Conservation (phyloP, 2,888 invertebrate species). For the Onthophagus sagittarius region DNA sequence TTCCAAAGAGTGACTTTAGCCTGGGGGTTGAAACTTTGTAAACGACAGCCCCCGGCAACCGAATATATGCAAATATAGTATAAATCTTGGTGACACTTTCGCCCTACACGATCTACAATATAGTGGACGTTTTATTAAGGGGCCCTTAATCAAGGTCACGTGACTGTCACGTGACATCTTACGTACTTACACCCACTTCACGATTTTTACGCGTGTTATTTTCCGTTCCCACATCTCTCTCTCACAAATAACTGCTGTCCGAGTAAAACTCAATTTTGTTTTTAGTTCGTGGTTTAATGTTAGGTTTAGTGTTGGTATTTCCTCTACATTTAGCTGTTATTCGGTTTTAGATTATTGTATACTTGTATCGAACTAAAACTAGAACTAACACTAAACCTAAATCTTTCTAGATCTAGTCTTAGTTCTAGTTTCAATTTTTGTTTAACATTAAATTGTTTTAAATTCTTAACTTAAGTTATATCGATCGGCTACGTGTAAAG, state of each 20-base stretch:
- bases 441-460: too few relatives aligned
- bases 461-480: too few relatives aligned
- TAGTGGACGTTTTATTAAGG: conserved; percentile 35
- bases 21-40: neutral
- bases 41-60: neutral
- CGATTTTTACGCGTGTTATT: conserved; percentile 33
- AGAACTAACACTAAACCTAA: too few relatives aligned
- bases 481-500: too few relatives aligned
- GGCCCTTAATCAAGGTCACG: conserved; percentile 34
- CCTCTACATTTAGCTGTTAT: too few relatives aligned
- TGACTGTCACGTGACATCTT: conserved; percentile 34
- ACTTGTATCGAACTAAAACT: too few relatives aligned
- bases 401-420: too few relatives aligned
- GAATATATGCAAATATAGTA: conserved; percentile 12
- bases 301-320: too few relatives aligned
- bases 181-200: conserved; percentile 33
- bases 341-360: too few relatives aligned
- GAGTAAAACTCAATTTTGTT: too few relatives aligned
- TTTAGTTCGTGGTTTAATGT: too few relatives aligned
- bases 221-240: conserved; percentile 27
- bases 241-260: conserved; percentile 21
- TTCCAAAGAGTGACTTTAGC: neutral
- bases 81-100: conserved; percentile 22
- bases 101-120: neutral
- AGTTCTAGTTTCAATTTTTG: too few relatives aligned